Conservation (phyloP, 2,888 invertebrate genomes). For the Epinotia nisella region DNA sequence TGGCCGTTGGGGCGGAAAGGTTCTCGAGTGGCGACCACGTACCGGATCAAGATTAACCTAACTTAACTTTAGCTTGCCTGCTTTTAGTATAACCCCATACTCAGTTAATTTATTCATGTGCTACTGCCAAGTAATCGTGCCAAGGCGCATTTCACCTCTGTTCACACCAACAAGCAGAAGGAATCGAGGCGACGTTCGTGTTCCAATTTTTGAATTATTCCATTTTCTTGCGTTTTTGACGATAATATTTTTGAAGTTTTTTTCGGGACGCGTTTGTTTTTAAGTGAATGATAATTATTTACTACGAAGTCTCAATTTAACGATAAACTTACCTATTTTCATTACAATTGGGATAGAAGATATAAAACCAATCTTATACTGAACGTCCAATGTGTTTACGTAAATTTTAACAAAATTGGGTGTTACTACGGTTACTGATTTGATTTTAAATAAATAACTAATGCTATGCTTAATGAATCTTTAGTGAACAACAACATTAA, state of each 20-base stretch:
- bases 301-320: neutral
- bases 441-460: too few species aligned
- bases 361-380: too few species aligned
- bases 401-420: too few species aligned
- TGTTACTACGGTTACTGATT: too few species aligned
- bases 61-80: neutral
- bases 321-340: neutral
- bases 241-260: neutral
- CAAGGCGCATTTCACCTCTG: constrained; percentile 2
- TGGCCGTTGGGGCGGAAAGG: too few species aligned
- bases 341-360: too few species aligned
- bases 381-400: too few species aligned
- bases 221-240: neutral
- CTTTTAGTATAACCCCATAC: neutral
- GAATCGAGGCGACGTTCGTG: neutral
- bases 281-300: neutral
- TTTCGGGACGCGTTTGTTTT: neutral
- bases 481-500: too few species aligned
- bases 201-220: constrained; percentile 4
- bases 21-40: too few species aligned
- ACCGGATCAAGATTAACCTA: too few species aligned
- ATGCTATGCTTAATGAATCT: too few species aligned
- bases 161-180: constrained; percentile 3
- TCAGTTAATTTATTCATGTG: constrained; percentile 21
- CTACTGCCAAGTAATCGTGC: constrained; percentile 6